Evolutionary conservation across 2,797 vertebrate genomes (phyloP).

Genomic region (Xyrichtys novacula): DNA sequence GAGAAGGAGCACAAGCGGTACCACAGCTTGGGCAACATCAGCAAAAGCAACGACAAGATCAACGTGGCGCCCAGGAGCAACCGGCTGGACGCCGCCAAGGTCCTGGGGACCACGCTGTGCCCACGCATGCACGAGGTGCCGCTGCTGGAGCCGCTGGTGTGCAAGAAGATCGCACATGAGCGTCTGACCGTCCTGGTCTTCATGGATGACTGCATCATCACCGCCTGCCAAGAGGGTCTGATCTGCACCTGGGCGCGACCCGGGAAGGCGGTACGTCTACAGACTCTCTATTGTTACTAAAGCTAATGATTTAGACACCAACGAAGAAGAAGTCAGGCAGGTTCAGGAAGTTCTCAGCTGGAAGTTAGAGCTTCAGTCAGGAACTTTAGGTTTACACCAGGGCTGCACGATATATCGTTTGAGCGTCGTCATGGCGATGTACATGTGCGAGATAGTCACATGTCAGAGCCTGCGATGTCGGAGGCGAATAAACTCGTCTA

Average conservation of each 20-base stretch:
- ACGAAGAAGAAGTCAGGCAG: too few species aligned
- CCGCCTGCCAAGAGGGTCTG: conserved; percentile 93
- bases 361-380: too few species aligned
- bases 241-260: conserved; percentile 95
- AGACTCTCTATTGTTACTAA: neutral
- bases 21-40: conserved; percentile 94
- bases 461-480: too few species aligned
- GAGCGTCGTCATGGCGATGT: too few species aligned
- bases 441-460: too few species aligned
- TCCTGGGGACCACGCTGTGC: conserved; percentile 91
- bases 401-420: too few species aligned
- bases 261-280: conserved; percentile 87
- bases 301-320: neutral
- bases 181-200: conserved; percentile 92
- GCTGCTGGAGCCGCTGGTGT: conserved; percentile 92
- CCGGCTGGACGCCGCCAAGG: conserved; percentile 89
- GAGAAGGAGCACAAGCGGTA: conserved; percentile 95
- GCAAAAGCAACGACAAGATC: conserved; percentile 91
- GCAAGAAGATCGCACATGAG: conserved; percentile 95
- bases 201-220: conserved; percentile 96
- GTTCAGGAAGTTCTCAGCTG: too few species aligned
- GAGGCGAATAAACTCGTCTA: too few species aligned
- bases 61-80: conserved; percentile 83
- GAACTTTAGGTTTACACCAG: too few species aligned
- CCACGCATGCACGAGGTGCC: conserved; percentile 94